Evolutionary conservation across 1,140 invertebrate genomes (phyloP), one percentile per base, ranked within the genome.

Genomic region (Nasonia vitripennis): DNA sequence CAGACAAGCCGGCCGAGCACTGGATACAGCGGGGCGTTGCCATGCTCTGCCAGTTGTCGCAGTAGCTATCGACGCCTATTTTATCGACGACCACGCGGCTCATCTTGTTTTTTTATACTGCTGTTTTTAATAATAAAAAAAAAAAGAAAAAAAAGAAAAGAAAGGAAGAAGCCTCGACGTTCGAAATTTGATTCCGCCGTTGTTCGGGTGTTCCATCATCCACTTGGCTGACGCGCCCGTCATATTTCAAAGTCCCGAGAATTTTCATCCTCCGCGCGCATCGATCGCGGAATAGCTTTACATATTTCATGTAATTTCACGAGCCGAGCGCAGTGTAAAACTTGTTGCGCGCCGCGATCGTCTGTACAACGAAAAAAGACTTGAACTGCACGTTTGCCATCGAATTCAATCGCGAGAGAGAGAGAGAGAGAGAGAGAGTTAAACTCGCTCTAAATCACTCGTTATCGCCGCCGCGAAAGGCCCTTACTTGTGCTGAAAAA

Each of bases 11-110:
- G 4, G 94, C 96, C 45, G 95, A 96, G 84, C 97, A 98, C 91
- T 98, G 98, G 98, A 97, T 98, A 84, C 96, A 97, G 91, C 93
- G 97, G 45, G 98, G 98, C 27, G 97, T 98, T 10, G 98, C 98
- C 0, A 93, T 98, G 84, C 94, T 98, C 4, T 97, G 97, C 90
- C 96, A 97, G 90, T 93, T 98, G 68, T 96, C 95, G 27, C 95
- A 95, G 88, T 95, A 93, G 7, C 23, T 27, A 51, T 31, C 55
- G n/a, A 6, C 68, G 55, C 41, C 37, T 85, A 48, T 81, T 74
- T 84, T 78, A 83, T 84, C 78, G 75, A 86, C 34, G 27, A 3
- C 14, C 5, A 48, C 12, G 17, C 75, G 20, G 41, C 17, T 20
- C 14, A 0, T 7, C 17, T 48, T 78, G n/a, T 78, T 48, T 78